A percentile compares a stretch with the other conserved stretches of the same genome.
phyloP scores from a whole-genome alignment of 2,113 vertebrate species.

The Paramisgurnus dabryanus region DNA sequence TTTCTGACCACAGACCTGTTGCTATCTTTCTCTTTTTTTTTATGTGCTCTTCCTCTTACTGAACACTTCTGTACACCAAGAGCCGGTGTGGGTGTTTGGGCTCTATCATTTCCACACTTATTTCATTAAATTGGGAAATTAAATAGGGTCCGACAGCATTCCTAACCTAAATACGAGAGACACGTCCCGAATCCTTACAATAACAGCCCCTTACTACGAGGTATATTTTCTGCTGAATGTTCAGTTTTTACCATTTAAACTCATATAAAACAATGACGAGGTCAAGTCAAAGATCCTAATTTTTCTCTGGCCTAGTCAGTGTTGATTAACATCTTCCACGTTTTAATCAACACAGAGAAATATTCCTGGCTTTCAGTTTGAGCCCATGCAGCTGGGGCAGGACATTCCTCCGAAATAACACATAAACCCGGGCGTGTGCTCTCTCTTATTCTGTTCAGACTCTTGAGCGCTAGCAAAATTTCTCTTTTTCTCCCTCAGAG shows the following conservation, averaged over 20 bases:
- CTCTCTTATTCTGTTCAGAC: constrained; percentile 33
- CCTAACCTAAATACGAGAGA: constrained; percentile 44
- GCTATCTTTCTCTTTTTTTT: not conserved
- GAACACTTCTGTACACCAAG: not conserved
- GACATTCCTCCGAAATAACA: constrained; percentile 46
- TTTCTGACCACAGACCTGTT: too few species aligned
- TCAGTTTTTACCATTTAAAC: constrained; percentile 43
- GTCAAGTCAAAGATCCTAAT: constrained; percentile 31
- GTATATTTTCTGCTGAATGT: constrained; percentile 24
- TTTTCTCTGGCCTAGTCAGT: constrained; percentile 47
- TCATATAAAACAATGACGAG: constrained; percentile 28
- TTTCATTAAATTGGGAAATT: constrained; percentile 14
- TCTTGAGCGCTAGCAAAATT: not conserved
- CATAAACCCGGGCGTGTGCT: constrained; percentile 33
- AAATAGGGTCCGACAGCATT: constrained; percentile 27
- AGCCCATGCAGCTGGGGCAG: constrained; percentile 46
- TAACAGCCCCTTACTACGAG: constrained; percentile 37
- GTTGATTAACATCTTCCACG: constrained; percentile 55
- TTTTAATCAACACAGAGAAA: constrained; percentile 50
- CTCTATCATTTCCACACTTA: constrained; percentile 29
- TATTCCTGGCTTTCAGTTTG: constrained; percentile 51
- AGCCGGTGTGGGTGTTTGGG: not conserved
- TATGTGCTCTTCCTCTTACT: not conserved
- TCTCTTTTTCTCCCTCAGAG: constrained; percentile 18
- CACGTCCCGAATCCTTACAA: constrained; percentile 38